Evolutionary conservation across 1,140 invertebrate species (phyloP).

Genomic region (Metaphire vulgaris): DNA sequence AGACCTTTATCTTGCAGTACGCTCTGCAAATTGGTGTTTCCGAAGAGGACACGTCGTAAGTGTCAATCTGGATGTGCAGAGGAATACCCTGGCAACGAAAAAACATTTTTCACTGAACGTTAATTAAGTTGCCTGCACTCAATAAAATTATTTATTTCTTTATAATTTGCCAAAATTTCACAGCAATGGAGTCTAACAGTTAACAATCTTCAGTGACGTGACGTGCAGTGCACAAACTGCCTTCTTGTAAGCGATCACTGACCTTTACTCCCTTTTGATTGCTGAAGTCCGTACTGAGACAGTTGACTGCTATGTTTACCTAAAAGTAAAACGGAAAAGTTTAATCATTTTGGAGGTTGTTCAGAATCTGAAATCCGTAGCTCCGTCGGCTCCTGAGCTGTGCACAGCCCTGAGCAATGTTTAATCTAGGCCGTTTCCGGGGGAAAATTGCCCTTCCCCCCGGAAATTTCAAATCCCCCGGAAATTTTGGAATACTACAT

Average conservation of each 20-base stretch:
- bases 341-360: not conserved
- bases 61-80: slow-evolving; percentile 97
- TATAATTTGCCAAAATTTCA: not conserved
- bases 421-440: too few species aligned
- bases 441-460: too few species aligned
- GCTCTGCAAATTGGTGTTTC: slow-evolving; percentile 77
- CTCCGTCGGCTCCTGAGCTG: too few species aligned
- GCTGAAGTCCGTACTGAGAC: slow-evolving; percentile 97
- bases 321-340: slow-evolving; percentile 56
- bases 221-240: not conserved
- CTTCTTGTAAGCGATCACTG: slow-evolving; percentile 40
- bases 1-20: slow-evolving; percentile 99
- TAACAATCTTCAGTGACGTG: not conserved
- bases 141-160: not conserved
- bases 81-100: slow-evolving; percentile 89
- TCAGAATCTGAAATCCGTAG: slow-evolving; percentile 9
- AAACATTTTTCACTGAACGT: too few species aligned
- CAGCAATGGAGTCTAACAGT: not conserved
- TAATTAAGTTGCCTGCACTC: too few species aligned
- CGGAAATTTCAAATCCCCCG: too few species aligned
- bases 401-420: too few species aligned
- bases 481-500: too few species aligned
- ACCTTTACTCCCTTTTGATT: slow-evolving; percentile 99
- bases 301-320: slow-evolving; percentile 97
- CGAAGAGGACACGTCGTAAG: slow-evolving; percentile 84